phyloP scores from a whole-genome alignment of 2,113 vertebrate genomes.

The Pseudopodoces humilis region DNA sequence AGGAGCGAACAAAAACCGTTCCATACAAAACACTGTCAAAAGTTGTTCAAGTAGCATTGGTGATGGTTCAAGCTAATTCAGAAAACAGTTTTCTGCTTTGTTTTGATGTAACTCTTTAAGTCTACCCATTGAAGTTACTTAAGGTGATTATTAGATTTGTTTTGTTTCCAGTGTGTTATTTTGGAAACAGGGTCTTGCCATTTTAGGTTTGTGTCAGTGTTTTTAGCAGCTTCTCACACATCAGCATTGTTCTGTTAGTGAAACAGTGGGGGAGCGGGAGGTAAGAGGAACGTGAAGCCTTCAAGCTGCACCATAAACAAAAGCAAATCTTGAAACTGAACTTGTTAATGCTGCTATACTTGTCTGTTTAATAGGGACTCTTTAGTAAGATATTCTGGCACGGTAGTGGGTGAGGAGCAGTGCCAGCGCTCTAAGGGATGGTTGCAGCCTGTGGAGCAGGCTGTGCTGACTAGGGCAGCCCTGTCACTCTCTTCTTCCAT shows the following conservation, averaged over 20 bases:
- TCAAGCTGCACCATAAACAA: neutral
- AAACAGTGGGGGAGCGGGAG: neutral
- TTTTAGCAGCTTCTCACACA: neutral
- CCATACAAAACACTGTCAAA: neutral
- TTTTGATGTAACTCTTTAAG: slow-evolving; percentile 26
- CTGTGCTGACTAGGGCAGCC: neutral
- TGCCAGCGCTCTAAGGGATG: rapidly evolving
- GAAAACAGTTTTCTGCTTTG: neutral
- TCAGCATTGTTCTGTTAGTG: neutral
- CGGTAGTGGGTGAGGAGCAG: neutral
- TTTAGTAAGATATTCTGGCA: neutral
- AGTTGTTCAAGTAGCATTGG: neutral
- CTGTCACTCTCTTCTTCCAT: rapidly evolving
- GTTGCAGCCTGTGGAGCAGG: neutral
- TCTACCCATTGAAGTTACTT: neutral
- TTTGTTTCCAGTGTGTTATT: neutral
- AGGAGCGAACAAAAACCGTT: neutral
- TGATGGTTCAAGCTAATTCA: neutral
- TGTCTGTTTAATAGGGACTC: neutral
- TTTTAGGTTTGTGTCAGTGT: neutral
- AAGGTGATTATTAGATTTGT: slow-evolving; percentile 4
- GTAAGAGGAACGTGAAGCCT: neutral
- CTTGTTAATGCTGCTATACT: neutral
- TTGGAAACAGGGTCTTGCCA: neutral
- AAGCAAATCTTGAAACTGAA: neutral